phyloP scores from a whole-genome alignment of 2,113 vertebrate genomes.

The human (Homo sapiens) region DNA sequence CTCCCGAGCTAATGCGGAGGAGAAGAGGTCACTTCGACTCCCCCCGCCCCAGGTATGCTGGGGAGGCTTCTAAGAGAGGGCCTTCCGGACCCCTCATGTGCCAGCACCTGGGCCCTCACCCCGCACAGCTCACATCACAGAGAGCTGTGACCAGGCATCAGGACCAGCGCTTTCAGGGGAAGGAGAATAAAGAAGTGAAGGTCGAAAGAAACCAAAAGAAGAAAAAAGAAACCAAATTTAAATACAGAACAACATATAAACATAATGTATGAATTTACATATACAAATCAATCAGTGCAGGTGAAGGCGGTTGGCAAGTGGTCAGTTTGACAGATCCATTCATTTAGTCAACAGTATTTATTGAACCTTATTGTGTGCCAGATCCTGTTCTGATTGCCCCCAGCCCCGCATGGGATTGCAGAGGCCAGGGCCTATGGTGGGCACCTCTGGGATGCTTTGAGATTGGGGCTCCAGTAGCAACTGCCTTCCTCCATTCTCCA shows the following conservation, averaged over 20 bases:
- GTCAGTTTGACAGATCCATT: neutral
- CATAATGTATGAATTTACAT: neutral
- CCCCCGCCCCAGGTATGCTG: neutral
- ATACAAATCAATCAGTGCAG: neutral
- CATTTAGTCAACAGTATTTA: neutral
- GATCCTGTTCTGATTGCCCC: neutral
- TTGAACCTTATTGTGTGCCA: neutral
- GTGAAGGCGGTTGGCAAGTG: neutral
- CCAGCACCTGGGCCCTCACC: too few species aligned
- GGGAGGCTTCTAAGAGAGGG: neutral
- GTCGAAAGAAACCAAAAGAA: neutral
- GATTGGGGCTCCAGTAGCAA: neutral
- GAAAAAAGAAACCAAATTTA: neutral
- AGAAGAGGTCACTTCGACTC: fast-evolving
- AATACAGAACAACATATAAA: neutral
- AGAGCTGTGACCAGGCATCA: neutral
- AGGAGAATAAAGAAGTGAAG: neutral
- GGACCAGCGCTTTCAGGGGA: neutral
- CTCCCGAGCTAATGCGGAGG: neutral
- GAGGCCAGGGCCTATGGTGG: neutral
- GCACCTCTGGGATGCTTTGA: neutral
- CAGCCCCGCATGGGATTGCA: neutral
- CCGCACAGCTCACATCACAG: neutral
- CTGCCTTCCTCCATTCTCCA: neutral
- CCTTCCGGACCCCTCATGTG: neutral